Percentiles rank a stretch among this genome's conserved stretches.
Evolutionary conservation across 1,140 invertebrate genomes (phyloP).

Genomic region (Vanessa atalanta): DNA sequence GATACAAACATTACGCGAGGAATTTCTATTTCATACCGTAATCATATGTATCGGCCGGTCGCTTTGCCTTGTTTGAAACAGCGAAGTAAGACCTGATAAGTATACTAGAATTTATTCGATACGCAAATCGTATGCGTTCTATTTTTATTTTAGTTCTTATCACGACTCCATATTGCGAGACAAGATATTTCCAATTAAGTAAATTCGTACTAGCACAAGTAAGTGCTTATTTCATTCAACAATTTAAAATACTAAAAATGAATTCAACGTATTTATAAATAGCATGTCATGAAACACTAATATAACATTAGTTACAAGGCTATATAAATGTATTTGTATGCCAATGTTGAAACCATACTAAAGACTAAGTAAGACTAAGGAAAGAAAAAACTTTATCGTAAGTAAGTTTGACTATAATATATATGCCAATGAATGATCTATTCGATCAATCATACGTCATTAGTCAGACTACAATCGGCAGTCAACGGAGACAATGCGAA

Average conservation of each 20-base stretch:
- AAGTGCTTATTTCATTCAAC: not conserved
- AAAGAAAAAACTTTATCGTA: conserved; percentile 30
- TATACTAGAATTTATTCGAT: conserved; percentile 31
- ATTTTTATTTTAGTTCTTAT: conserved; percentile 20
- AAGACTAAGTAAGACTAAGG: conserved; percentile 10
- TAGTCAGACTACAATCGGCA: conserved; percentile 62
- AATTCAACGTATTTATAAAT: not conserved
- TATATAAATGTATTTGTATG: too few relatives aligned
- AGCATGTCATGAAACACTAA: too few relatives aligned
- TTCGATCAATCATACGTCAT: conserved; percentile 60
- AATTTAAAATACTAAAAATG: not conserved
- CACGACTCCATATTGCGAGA: conserved; percentile 8
- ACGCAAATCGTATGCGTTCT: conserved; percentile 36
- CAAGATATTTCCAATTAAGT: conserved; percentile 9
- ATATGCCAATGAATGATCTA: conserved; percentile 58
- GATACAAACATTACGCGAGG: conserved; percentile 31
- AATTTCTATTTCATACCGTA: conserved; percentile 45
- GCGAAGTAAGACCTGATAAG: conserved; percentile 34
- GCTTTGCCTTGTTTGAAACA: conserved; percentile 34
- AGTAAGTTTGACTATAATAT: conserved; percentile 50
- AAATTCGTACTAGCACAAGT: not conserved
- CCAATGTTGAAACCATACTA: not conserved
- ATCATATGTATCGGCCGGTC: conserved; percentile 45
- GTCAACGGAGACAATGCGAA: conserved; percentile 63
- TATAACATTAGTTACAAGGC: too few relatives aligned